A percentile compares a stretch with the other conserved stretches of the same genome.
phyloP scores from a whole-genome alignment of 2,113 vertebrate genomes.

The Etia nguti region DNA sequence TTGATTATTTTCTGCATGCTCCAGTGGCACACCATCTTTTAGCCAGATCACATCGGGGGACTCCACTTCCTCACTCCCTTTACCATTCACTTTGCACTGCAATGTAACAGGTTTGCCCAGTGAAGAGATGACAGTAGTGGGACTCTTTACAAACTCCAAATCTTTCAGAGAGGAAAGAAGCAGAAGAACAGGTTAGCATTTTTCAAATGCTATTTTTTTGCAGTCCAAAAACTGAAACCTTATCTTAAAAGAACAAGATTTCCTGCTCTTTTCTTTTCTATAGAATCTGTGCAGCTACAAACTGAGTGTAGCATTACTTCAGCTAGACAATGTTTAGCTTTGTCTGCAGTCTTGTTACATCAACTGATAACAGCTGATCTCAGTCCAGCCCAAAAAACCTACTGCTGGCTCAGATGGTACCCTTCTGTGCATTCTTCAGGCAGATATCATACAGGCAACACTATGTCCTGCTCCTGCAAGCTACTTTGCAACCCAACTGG shows the following conservation, averaged over 20 bases:
- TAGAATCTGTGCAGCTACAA: not conserved
- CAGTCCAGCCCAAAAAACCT: not conserved
- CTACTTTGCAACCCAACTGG: not conserved
- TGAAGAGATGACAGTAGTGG: slow-evolving; percentile 73
- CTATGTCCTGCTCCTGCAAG: not conserved
- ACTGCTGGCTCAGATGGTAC: not conserved
- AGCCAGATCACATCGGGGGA: slow-evolving; percentile 82
- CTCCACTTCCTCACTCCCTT: slow-evolving; percentile 51
- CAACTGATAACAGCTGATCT: not conserved
- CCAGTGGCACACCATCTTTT: slow-evolving; percentile 59
- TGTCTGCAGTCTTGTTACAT: not conserved
- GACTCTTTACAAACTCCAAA: slow-evolving; percentile 69
- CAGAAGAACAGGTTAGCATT: not conserved
- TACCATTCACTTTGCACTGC: slow-evolving; percentile 67
- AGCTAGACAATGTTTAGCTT: not conserved
- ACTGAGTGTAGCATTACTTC: not conserved
- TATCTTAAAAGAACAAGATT: not conserved
- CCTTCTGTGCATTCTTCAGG: not conserved
- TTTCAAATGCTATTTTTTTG: not conserved
- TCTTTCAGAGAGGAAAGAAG: slow-evolving; percentile 30
- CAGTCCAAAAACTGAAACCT: not conserved
- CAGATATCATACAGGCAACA: not conserved
- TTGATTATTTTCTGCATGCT: slow-evolving; percentile 77
- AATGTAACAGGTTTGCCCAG: slow-evolving; percentile 76
- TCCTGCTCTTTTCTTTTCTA: not conserved